Base-by-base conservation (phyloP, 1,140 invertebrate genomes). In the Aphelinus atriplicis region DNA sequence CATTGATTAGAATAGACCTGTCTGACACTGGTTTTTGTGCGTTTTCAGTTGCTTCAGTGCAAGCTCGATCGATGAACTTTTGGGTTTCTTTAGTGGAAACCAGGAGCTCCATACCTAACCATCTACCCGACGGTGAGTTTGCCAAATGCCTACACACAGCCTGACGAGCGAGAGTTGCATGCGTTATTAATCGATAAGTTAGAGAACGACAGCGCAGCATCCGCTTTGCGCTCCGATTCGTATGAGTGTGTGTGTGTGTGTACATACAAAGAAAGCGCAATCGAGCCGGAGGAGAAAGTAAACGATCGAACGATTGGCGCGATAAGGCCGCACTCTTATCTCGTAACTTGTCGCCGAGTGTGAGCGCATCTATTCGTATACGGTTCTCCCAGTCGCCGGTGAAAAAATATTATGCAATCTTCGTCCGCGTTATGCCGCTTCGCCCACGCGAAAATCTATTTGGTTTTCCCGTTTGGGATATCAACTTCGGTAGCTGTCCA, bases 51-150 rank as follows among this genome's bases (percentile, higher is more conserved):
- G 77, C 69, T 82, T 77, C 77, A 70, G 53, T 69, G 67, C 60
- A 71, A 71, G 57, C 77, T 78, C 51, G 58, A 76, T 75, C 83
- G 83, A 81, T 85, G 83, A 85, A 84, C 77, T 71, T 80, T 72
- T 78, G 79, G 80, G 81, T 85, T 83, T 85, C 81, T 81, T 62
- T 75, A 78, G 72, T 66, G 81, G 81, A 84, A 85, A 82, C 80
- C 81, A 80, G 77, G 79, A 84, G 65, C 60, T 79, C 67, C 66
- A 81, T 83, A 82, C 74, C 62, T 70, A 76, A 78, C 50, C 70
- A 76, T 76, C 69, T 84, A 82, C 73, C 79, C 71, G 79, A 85
- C 81, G 81, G 84, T 86, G 70, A 85, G 84, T 81, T 4, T 62
- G 61, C 3, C 56, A 47, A 72, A 72, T 46, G 64, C 69, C 69